A percentile compares a stretch with the other conserved stretches of the same genome.
These are phyloP conservation scores for Coecobrya sp. DNA, from an alignment of 2,888 invertebrate genomes.

Conservation along the genomic window DNA sequence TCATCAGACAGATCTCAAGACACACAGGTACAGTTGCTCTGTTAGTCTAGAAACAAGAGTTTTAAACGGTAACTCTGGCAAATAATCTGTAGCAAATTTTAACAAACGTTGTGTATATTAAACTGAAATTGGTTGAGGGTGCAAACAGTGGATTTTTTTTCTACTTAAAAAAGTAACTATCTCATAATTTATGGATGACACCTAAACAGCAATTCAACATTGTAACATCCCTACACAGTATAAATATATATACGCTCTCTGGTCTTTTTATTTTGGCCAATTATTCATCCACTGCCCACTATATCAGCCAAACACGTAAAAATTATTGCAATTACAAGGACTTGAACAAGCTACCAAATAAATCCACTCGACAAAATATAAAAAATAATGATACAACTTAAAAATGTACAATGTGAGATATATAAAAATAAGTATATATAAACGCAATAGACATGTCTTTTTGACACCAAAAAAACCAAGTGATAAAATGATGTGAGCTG, in stretches of 20 bases:
- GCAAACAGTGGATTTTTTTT: background rate
- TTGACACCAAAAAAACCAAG: conserved; percentile 24
- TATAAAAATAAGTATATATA: background rate
- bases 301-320: conserved; percentile 64
- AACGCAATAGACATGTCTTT: background rate
- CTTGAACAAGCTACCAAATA: conserved; percentile 64
- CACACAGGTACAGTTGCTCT: background rate
- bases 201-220: background rate
- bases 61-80: too few relatives aligned
- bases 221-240: background rate
- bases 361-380: conserved; percentile 16
- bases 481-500: background rate
- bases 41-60: too few relatives aligned
- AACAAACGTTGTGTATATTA: too few relatives aligned
- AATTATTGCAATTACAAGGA: conserved; percentile 72
- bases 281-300: conserved; percentile 69
- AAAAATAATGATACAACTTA: background rate
- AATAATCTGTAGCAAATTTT: too few relatives aligned
- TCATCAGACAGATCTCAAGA: conserved; percentile 9
- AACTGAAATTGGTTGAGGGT: too few relatives aligned
- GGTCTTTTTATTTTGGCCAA: conserved; percentile 47
- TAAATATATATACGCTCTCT: background rate
- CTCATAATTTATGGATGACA: conserved; percentile 57
- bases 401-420: background rate
- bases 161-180: too few relatives aligned